Conservation (phyloP, 2,888 invertebrate genomes). For the Neoaliturus tenellus region DNA sequence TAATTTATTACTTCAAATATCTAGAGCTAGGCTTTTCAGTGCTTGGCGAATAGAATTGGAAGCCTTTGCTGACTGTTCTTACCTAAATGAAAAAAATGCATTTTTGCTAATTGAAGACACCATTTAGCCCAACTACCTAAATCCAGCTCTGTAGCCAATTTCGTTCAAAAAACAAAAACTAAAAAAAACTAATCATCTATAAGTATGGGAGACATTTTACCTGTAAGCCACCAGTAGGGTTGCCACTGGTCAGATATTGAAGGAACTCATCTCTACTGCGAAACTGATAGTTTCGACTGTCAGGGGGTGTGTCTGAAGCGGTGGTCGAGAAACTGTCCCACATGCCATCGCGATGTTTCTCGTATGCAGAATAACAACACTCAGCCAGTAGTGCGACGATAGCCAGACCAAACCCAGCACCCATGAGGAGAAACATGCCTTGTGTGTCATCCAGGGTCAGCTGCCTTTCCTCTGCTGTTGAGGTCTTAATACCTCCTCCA, state of each 20-base stretch:
- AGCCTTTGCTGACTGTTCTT: too few species aligned
- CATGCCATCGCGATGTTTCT: not conserved
- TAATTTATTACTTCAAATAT: too few species aligned
- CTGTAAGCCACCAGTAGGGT: not conserved
- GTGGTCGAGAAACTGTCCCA: not conserved
- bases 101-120: too few species aligned
- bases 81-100: too few species aligned
- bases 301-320: not conserved
- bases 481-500: conserved; percentile 31
- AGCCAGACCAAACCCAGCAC: conserved; percentile 81
- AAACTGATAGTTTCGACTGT: not conserved
- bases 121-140: too few species aligned
- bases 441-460: conserved; percentile 87
- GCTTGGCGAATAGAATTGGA: too few species aligned
- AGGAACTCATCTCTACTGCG: not conserved
- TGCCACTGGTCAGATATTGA: not conserved
- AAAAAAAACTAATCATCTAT: too few species aligned
- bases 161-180: too few species aligned
- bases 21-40: too few species aligned
- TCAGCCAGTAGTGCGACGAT: conserved; percentile 80
- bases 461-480: conserved; percentile 78
- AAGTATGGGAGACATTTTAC: too few species aligned
- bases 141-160: too few species aligned
- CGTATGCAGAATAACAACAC: conserved; percentile 70
- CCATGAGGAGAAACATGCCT: conserved; percentile 87